Conservation (phyloP, 2,888 invertebrate species). For the Eupsilia transversa region DNA sequence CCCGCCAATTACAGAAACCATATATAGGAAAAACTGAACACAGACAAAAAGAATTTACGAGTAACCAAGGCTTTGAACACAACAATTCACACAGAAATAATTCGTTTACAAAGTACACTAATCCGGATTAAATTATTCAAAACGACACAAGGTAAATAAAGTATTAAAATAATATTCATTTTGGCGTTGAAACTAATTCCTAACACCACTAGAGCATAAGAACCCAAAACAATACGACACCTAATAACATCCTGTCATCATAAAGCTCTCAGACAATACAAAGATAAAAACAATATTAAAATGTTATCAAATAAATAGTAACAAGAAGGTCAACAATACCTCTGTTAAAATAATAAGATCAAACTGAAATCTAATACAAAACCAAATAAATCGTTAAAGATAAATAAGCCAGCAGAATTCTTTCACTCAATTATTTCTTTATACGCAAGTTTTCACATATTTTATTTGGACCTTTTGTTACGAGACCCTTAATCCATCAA, state of each 20-base stretch:
- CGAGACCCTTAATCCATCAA: conserved; percentile 34
- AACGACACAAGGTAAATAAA: conserved; percentile 17
- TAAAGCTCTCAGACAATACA: background rate
- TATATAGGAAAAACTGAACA: background rate
- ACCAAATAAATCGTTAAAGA: background rate
- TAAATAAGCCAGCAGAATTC: conserved; percentile 18
- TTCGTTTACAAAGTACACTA: background rate
- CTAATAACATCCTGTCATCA: background rate
- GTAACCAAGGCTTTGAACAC: background rate
- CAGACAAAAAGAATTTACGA: background rate
- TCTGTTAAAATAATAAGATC: background rate
- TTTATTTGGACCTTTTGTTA: conserved; percentile 42
- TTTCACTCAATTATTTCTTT: conserved; percentile 28
- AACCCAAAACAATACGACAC: background rate
- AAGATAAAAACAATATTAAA: background rate
- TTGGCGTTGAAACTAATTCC: conserved; percentile 28
- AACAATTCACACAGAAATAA: background rate
- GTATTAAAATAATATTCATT: conserved; percentile 21
- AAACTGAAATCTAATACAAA: background rate
- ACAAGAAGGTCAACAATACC: background rate
- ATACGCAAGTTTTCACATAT: conserved; percentile 26
- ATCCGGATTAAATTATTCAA: background rate
- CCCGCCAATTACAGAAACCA: background rate
- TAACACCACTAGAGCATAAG: background rate
- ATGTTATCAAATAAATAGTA: background rate